Evolutionary conservation across 2,113 vertebrate species (phyloP).

Genomic region (Stigmatopora argus): DNA sequence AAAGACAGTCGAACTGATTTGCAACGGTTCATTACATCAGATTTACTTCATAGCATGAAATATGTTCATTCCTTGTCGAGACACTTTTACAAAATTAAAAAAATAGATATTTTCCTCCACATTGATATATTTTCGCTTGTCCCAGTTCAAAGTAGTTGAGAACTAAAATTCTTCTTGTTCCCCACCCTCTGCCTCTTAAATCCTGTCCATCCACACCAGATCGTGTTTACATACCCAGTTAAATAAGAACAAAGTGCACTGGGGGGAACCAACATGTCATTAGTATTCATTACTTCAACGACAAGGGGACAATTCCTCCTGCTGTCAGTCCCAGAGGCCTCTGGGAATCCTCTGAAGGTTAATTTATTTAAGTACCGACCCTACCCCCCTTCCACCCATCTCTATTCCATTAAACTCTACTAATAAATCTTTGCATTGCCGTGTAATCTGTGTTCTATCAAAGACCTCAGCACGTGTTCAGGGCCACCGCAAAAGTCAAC

Average conservation of each 20-base stretch:
- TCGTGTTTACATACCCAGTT: slow-evolving; percentile 31
- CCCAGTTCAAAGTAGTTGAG: background rate
- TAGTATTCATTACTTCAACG: slow-evolving; percentile 66
- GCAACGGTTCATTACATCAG: too few relatives aligned
- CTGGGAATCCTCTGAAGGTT: slow-evolving; percentile 70
- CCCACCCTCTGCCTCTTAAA: slow-evolving; percentile 7
- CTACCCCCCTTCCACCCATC: slow-evolving; percentile 59
- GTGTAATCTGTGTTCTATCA: slow-evolving; percentile 69
- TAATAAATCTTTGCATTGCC: slow-evolving; percentile 74
- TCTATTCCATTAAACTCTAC: slow-evolving; percentile 71
- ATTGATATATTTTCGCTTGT: background rate
- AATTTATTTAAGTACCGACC: slow-evolving; percentile 74
- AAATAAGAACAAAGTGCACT: slow-evolving; percentile 35
- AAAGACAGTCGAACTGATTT: too few relatives aligned
- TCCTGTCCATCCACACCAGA: slow-evolving; percentile 10
- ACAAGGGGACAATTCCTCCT: slow-evolving; percentile 57
- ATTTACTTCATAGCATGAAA: too few relatives aligned
- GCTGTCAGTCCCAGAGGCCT: slow-evolving; percentile 53
- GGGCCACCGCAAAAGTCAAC: slow-evolving; percentile 19
- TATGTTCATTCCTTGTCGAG: too few relatives aligned
- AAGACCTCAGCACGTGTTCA: slow-evolving; percentile 12
- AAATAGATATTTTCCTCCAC: too few relatives aligned
- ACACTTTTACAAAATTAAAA: too few relatives aligned
- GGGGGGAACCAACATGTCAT: slow-evolving; percentile 59
- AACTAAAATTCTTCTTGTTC: slow-evolving; percentile 1